phyloP scores from a whole-genome alignment of 2,113 vertebrate genomes.

The Rallus limicola region DNA sequence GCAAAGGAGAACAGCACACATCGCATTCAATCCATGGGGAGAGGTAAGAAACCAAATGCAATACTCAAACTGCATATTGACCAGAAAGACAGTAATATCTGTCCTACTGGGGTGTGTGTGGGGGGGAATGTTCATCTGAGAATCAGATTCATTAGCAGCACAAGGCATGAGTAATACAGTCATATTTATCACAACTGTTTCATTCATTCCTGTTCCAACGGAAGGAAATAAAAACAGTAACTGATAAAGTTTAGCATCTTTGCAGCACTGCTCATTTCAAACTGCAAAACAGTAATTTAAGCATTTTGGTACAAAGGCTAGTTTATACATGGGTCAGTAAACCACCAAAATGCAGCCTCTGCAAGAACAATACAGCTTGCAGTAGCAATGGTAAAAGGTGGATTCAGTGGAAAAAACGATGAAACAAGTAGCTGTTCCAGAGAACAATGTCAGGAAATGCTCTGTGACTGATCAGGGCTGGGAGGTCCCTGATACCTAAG shows the following conservation, averaged over 20 bases:
- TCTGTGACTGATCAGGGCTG: not conserved
- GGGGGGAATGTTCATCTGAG: not conserved
- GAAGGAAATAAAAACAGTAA: not conserved
- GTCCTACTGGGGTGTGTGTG: not conserved
- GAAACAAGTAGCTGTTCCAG: not conserved
- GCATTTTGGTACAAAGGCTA: not conserved
- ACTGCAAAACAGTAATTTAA: not conserved
- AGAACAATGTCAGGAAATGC: not conserved
- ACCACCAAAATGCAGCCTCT: not conserved
- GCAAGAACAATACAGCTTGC: not conserved
- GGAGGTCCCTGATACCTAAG: not conserved
- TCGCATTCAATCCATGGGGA: not conserved
- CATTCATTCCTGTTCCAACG: not conserved
- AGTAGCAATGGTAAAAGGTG: not conserved
- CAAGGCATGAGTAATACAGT: not conserved
- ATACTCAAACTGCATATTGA: not conserved
- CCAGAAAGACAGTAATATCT: not conserved
- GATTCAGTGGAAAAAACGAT: not conserved
- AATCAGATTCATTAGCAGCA: not conserved
- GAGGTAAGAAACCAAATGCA: not conserved
- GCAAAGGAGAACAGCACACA: not conserved
- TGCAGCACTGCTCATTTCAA: not conserved
- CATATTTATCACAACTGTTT: conserved; percentile 2
- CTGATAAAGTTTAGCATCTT: not conserved
- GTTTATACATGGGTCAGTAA: not conserved